phyloP scores from a whole-genome alignment of 2,888 invertebrate species.

The Podotricha telesiphe region DNA sequence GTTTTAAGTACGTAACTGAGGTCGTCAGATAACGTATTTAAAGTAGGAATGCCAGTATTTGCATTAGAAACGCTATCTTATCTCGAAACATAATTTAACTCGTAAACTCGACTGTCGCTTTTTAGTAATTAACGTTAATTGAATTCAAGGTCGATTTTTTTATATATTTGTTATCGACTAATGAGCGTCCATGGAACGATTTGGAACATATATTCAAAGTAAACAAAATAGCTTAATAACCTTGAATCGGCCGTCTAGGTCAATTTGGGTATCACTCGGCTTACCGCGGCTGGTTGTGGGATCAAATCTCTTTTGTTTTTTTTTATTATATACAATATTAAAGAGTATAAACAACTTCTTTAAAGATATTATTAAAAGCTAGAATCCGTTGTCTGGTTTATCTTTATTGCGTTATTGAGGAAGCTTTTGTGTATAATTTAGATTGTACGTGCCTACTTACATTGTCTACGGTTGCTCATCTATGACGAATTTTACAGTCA shows the following conservation, averaged over 20 bases:
- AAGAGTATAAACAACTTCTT: not conserved
- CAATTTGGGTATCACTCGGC: not conserved
- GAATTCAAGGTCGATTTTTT: conserved; percentile 18
- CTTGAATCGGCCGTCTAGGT: not conserved
- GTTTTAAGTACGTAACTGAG: conserved; percentile 98
- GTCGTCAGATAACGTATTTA: conserved; percentile 98
- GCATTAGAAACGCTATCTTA: conserved; percentile 32
- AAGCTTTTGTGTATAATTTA: conserved; percentile 14
- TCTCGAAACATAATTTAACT: conserved; percentile 26
- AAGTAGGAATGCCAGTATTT: conserved; percentile 71
- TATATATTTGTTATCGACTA: not conserved
- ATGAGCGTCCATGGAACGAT: not conserved
- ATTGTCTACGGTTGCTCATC: conserved; percentile 21
- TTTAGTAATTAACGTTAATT: conserved; percentile 26
- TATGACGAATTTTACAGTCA: conserved; percentile 9
- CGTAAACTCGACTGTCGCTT: conserved; percentile 15
- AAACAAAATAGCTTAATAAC: not conserved
- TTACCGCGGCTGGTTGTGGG: not conserved
- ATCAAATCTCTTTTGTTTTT: not conserved
- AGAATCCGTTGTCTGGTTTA: conserved; percentile 1
- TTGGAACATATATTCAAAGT: not conserved
- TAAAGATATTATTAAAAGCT: not conserved
- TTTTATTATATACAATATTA: no score
- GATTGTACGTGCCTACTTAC: not conserved
- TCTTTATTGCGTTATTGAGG: conserved; percentile 10